Base-by-base conservation (phyloP, 2,113 vertebrate species). In the Crotalus tigris region DNA sequence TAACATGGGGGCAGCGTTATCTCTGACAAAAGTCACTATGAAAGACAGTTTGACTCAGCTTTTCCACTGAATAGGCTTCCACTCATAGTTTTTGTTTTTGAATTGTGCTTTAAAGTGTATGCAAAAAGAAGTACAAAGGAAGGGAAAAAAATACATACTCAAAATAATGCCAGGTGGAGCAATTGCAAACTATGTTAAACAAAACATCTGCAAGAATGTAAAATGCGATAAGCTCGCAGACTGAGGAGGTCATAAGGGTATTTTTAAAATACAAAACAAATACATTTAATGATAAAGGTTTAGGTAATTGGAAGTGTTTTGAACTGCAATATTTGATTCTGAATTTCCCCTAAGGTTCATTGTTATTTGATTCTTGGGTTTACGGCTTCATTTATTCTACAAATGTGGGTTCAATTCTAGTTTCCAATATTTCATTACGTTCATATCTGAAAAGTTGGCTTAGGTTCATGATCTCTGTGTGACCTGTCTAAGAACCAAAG, bases 211-310 rank as follows among this genome's bases (percentile, higher is more conserved):
- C 95, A 96, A 96, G 81, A 92, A 94, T 93, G 95, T 93, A 94
- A 93, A 94, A 95, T 1, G 19, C 93, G 95, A 96, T 93, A 96
- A 95, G 95, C 89, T 94, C 95, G 94, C 86, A 91, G 95, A 92
- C 91, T 94, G 95, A 95, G 95, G 94, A 96, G 94, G 95, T 96
- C 93, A 94, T 90, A 91, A 93, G 92, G 93, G 92, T 90, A 44
- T 92, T 87, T 91, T 46, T 21, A 89, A 59, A 39, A 92, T 75
- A 94, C 94, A 94, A 94, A 57, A 90, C 49, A 33, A 95, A 92
- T 96, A 96, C 91, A 95, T 96, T 95, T 94, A 96, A 96, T 91
- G 96, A 94, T 92, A 94, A 92, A 51, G 94, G 95, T 96, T 95
- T 96, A 96, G 95, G 93, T 93, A 95, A 96, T 95, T 94, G 94